These are phyloP conservation scores for Norana najaformis DNA, from an alignment of 2,888 invertebrate species.

Conservation along the genomic window DNA sequence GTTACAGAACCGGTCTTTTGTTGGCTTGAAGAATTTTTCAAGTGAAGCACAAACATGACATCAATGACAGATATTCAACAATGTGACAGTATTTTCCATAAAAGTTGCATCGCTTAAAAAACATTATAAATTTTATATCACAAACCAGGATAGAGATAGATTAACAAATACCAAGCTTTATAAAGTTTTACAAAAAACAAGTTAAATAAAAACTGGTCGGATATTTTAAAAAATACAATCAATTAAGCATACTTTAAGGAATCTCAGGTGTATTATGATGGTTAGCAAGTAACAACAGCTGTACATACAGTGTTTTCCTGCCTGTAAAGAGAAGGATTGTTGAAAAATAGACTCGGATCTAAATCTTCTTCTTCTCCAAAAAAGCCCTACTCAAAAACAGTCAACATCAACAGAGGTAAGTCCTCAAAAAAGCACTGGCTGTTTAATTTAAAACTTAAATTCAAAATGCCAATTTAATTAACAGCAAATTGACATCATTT, in stretches of 20 bases:
- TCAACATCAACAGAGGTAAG: background rate
- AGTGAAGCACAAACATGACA: background rate
- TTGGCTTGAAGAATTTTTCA: background rate
- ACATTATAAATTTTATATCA: no score
- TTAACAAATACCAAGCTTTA: no score
- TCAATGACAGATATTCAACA: no score
- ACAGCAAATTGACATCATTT: background rate
- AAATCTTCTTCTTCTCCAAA: constrained; percentile 31
- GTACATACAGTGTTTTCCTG: constrained; percentile 18
- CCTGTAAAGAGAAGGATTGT: constrained; percentile 21
- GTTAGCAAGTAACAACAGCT: background rate
- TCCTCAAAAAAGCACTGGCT: background rate
- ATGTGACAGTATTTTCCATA: background rate
- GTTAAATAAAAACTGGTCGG: no score
- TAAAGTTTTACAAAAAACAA: no score
- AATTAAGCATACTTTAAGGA: no score
- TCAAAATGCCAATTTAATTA: background rate
- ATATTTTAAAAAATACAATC: no score
- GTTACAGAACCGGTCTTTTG: background rate
- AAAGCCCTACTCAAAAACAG: constrained; percentile 23
- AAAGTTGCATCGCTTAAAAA: no score
- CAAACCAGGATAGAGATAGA: no score
- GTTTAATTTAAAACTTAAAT: no score
- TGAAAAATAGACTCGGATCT: constrained; percentile 24
- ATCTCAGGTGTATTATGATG: background rate